These are phyloP conservation scores for Tetrax tetrax DNA, from an alignment of 2,113 vertebrate genomes.

Conservation along the genomic window DNA sequence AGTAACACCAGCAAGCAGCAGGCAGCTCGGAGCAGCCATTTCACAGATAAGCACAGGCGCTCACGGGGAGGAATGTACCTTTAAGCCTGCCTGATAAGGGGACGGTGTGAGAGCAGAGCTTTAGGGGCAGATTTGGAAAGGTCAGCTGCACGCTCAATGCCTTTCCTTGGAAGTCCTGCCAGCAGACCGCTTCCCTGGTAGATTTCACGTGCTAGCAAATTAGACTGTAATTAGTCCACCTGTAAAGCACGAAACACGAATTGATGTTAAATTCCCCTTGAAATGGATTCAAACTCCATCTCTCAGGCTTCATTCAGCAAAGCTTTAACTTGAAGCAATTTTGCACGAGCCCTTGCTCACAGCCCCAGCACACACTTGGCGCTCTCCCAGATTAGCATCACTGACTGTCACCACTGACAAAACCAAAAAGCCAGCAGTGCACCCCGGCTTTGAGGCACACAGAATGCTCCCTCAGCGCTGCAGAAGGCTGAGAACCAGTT, in stretches of 20 bases:
- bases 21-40: neutral
- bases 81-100: neutral
- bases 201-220: neutral
- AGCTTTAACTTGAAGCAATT: neutral
- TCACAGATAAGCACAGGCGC: neutral
- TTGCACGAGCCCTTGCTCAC: neutral
- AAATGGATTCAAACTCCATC: neutral
- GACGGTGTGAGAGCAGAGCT: neutral
- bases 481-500: neutral
- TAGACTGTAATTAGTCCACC: conserved; percentile 16
- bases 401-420: neutral
- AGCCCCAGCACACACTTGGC: neutral
- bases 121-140: neutral
- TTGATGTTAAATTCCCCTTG: neutral
- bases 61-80: neutral
- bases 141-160: neutral
- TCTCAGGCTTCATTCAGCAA: neutral
- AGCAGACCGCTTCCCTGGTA: neutral
- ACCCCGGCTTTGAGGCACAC: rapidly evolving
- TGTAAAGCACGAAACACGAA: neutral
- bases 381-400: neutral
- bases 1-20: neutral
- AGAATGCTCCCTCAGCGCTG: rapidly evolving
- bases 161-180: neutral
- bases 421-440: neutral